These are phyloP conservation scores for Heterotis niloticus DNA, from an alignment of 2,113 vertebrate species.

Conservation along the genomic window DNA sequence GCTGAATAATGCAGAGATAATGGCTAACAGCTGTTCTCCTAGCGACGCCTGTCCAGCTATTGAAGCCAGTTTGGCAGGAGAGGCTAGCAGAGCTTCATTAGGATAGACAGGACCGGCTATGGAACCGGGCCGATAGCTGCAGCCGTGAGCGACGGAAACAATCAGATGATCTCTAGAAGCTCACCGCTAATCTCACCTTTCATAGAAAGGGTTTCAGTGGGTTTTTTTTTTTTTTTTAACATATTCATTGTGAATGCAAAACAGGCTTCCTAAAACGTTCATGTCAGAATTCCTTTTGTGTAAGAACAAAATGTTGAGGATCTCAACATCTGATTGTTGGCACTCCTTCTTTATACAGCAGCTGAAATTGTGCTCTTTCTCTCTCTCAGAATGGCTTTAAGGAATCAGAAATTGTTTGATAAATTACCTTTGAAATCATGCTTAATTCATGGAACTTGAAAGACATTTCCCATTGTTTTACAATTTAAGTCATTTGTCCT, in stretches of 20 bases:
- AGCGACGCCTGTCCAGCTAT: slow-evolving; percentile 69
- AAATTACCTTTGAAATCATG: background rate
- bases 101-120: background rate
- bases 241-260: background rate
- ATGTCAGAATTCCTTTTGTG: background rate
- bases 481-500: too few relatives aligned
- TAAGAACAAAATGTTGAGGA: background rate
- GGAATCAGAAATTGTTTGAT: background rate
- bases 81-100: slow-evolving; percentile 6
- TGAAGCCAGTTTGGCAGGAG: slow-evolving; percentile 69
- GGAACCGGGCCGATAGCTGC: background rate
- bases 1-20: slow-evolving; percentile 86
- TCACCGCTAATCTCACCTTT: background rate
- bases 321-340: background rate
- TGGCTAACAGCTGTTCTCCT: slow-evolving; percentile 77
- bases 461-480: background rate
- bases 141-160: background rate
- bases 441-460: background rate
- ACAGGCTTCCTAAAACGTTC: background rate
- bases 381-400: too few relatives aligned
- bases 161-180: background rate
- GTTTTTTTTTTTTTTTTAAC: background rate
- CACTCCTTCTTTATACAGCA: background rate
- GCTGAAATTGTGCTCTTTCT: too few relatives aligned
- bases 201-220: too few relatives aligned